These are phyloP conservation scores for Leiothrix lutea DNA, from an alignment of 2,113 vertebrate species.

Conservation along the genomic window DNA sequence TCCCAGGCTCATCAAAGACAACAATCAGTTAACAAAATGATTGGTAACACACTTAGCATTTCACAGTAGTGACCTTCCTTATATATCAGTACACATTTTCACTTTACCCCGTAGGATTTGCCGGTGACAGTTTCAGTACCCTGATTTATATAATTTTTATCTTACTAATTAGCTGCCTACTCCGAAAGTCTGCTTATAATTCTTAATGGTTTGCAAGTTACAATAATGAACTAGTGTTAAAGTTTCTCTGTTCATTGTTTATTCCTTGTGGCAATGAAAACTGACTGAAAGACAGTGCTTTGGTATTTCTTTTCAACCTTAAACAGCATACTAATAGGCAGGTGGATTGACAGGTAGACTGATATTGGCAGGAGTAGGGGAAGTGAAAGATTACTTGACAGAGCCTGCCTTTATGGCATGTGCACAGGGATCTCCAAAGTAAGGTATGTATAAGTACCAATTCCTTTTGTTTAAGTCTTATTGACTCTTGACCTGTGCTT, in stretches of 20 bases:
- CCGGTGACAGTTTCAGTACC: background rate
- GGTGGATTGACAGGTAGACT: slow-evolving; percentile 15
- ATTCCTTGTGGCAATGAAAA: background rate
- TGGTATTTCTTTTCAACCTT: slow-evolving; percentile 25
- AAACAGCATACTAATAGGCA: slow-evolving; percentile 1
- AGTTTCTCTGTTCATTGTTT: slow-evolving; percentile 10
- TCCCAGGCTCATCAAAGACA: background rate
- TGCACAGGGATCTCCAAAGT: background rate
- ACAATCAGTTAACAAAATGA: background rate
- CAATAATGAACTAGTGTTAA: background rate
- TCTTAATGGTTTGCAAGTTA: slow-evolving; percentile 1
- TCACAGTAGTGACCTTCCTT: background rate
- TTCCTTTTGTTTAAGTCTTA: background rate
- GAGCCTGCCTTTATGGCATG: background rate
- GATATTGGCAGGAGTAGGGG: background rate
- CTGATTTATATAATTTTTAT: background rate
- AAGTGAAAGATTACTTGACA: background rate
- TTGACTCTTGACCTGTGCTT: background rate
- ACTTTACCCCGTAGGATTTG: background rate
- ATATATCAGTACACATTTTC: background rate
- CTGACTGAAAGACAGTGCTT: background rate
- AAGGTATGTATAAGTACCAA: background rate
- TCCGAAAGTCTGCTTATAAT: background rate
- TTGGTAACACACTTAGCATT: background rate
- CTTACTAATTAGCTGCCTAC: background rate